Conservation (phyloP, 2,888 invertebrate genomes). For the Drosophila mimica region DNA sequence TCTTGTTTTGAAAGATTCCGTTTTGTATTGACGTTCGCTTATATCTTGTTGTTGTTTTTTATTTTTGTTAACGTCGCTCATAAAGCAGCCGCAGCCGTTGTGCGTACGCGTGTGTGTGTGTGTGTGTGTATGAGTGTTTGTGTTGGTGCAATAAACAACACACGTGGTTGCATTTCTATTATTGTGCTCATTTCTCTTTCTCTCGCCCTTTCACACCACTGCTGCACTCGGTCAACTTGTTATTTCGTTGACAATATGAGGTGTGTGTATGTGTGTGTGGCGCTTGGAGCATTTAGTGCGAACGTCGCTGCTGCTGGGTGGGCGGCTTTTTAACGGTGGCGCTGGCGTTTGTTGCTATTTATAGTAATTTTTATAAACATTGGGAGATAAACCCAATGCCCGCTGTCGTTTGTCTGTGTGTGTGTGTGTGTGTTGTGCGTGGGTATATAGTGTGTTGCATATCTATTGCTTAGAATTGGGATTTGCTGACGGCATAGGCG, state of each 20-base stretch:
- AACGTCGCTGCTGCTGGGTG: constrained; percentile 42
- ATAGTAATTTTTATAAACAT: constrained; percentile 76
- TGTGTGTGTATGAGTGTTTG: constrained; percentile 8
- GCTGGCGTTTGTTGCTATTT: constrained; percentile 66
- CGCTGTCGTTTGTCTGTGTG: constrained; percentile 18
- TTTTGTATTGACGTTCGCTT: constrained; percentile 74
- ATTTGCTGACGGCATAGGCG: constrained; percentile 62
- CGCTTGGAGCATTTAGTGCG: constrained; percentile 38
- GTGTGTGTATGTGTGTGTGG: constrained; percentile 31
- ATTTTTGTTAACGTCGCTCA: constrained; percentile 30
- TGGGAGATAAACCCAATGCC: constrained; percentile 67
- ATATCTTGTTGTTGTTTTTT: constrained; percentile 25
- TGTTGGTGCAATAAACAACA: constrained; percentile 66
- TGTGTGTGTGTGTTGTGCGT: constrained; percentile 25
- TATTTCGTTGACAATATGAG: constrained; percentile 7
- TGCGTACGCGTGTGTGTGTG: constrained; percentile 26
- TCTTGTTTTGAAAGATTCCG: constrained; percentile 76
- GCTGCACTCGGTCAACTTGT: constrained; percentile 37
- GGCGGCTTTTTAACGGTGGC: constrained; percentile 59
- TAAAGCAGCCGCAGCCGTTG: constrained; percentile 41
- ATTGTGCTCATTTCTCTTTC: constrained; percentile 28
- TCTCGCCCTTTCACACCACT: constrained; percentile 16
- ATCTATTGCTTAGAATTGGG: constrained; percentile 41
- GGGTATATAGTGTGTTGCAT: constrained; percentile 43
- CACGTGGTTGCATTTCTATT: constrained; percentile 77